phyloP scores from a whole-genome alignment of 2,113 vertebrate species.

The Dissostichus mawsoni region DNA sequence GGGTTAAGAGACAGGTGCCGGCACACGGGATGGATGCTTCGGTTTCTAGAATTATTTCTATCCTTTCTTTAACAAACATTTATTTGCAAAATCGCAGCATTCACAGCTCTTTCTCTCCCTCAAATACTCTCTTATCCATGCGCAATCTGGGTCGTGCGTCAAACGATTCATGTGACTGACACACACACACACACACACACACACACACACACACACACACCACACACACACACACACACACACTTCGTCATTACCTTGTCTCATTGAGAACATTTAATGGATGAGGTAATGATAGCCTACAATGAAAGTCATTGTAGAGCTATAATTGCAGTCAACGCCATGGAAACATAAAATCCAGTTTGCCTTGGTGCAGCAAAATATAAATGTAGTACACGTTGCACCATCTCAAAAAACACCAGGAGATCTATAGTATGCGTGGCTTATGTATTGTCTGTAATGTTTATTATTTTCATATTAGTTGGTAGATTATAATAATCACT shows the following conservation, averaged over 20 bases:
- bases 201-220: conserved; percentile 3
- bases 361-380: background rate
- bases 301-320: conserved; percentile 21
- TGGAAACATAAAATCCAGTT: conserved; percentile 25
- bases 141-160: conserved; percentile 31
- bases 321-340: conserved; percentile 36
- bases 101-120: background rate
- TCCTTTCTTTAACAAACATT: background rate
- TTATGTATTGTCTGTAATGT: background rate
- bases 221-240: background rate
- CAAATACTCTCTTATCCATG: conserved; percentile 9
- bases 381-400: background rate
- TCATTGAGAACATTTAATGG: conserved; percentile 52
- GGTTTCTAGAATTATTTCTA: background rate
- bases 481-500: background rate
- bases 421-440: background rate
- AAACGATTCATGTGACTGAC: background rate
- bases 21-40: background rate
- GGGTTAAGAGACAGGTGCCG: conserved; percentile 76
- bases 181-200: background rate
- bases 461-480: background rate
- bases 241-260: conserved; percentile 29
- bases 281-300: conserved; percentile 31
- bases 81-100: fast-evolving
- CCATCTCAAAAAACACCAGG: background rate